Conservation (phyloP, 53 echinoderm and acorn worm species). For the Holothuria leucospilota region DNA sequence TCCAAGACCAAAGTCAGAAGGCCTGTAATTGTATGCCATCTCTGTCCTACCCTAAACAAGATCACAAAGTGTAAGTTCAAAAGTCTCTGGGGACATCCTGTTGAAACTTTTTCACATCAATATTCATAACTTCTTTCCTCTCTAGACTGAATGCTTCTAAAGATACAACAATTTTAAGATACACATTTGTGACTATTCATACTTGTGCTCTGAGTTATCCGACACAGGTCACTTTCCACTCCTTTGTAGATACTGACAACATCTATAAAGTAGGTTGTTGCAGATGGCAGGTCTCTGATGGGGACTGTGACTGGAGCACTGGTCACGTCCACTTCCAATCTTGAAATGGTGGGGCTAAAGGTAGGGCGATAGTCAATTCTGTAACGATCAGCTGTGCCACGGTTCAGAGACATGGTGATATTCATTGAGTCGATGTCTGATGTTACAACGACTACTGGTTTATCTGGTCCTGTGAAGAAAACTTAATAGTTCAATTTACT, state of each 20-base stretch:
- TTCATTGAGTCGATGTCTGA: not conserved
- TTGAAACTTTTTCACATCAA: too few relatives aligned
- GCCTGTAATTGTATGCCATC: too few relatives aligned
- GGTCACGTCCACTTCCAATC: not conserved
- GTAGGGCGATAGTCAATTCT: not conserved
- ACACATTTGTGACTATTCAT: not conserved
- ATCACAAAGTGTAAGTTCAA: too few relatives aligned
- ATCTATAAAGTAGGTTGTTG: not conserved
- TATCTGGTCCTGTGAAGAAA: conserved; percentile 15
- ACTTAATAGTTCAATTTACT: not conserved
- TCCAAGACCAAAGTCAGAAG: too few relatives aligned
- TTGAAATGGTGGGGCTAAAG: not conserved
- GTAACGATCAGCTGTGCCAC: not conserved
- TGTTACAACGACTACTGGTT: not conserved
- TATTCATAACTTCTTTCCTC: too few relatives aligned
- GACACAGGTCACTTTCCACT: not conserved
- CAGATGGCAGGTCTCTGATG: conserved; percentile 18
- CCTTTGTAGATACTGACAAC: conserved; percentile 1
- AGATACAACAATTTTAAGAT: too few relatives aligned
- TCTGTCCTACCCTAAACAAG: too few relatives aligned
- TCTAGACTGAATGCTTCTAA: too few relatives aligned
- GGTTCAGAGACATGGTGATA: not conserved
- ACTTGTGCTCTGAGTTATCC: not conserved
- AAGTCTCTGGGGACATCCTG: too few relatives aligned
- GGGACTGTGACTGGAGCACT: not conserved